Evolutionary conservation across 2,797 vertebrate species (phyloP), one percentile per base, ranked within the genome.

Genomic region (Eospalax fontanierii): DNA sequence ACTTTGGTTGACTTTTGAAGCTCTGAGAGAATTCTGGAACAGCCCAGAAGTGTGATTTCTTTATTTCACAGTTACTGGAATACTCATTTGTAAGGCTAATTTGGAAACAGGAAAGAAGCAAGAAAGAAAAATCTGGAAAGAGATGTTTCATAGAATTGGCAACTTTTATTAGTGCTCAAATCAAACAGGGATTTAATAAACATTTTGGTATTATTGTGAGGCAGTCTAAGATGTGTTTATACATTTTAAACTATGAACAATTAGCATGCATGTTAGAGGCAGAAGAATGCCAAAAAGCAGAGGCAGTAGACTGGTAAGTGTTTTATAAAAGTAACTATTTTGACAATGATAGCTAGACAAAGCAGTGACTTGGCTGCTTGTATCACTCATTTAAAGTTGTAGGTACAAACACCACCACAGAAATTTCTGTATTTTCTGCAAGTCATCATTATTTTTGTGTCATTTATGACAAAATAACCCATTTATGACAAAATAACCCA

Each of bases 1-100:
- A 83, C 59, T 94, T 57, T 70, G 30, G 22, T 40, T 96, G 93
- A 96, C 84, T 74, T 95, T 78, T 85, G 85, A 91, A 93, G 43
- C 40, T 50, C 57, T 84, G 38, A 87, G 38, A 89, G 54, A 91
- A 50, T 87, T 61, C 19, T 30, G 2, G 84, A 95, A 66, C 6
- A 66, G 89, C 35, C 40, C 28, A 33, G 61, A 66, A 3, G 78
- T 91, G 26, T 73, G 90, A 96, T 88, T 61, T 82, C 4, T 88
- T 94, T 76, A 70, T 93, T 54, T 54, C 59, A 94, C 38, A 90
- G 1, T 95, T 94, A 46, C 74, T 75, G 79, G 84, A 96, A 89
- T 75, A 87, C 63, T 95, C 35, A 68, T 87, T 92, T 95, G 12
- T 82, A 89, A 87, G 70, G 38, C 61, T 65, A 82, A 43, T 93